phyloP scores from a whole-genome alignment of 2,888 invertebrate species.

The Ophion slaviceki region DNA sequence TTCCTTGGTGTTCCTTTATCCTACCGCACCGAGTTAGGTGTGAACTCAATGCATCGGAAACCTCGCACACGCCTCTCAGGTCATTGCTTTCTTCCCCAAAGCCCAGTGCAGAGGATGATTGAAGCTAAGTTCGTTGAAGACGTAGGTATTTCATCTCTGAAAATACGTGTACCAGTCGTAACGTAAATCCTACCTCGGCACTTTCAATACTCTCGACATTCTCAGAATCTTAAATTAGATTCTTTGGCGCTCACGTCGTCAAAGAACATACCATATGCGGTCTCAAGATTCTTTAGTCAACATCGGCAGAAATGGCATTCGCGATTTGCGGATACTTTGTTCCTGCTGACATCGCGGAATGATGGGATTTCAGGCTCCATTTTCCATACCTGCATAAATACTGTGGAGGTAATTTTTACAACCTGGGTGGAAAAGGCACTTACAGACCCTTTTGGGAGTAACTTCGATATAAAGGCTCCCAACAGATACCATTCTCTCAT shows the following conservation, averaged over 20 bases:
- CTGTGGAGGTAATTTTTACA: background rate
- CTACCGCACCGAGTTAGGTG: conserved; percentile 20
- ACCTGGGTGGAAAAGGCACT: background rate
- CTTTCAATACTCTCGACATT: background rate
- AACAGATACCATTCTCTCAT: background rate
- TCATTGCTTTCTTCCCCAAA: background rate
- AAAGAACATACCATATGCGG: background rate
- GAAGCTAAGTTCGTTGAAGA: conserved; percentile 12
- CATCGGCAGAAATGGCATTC: too few species aligned
- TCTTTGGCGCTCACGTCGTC: background rate
- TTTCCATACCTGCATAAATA: background rate
- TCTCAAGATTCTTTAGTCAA: background rate
- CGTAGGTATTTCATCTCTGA: background rate
- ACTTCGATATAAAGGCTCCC: background rate
- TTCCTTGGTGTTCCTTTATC: conserved; percentile 12
- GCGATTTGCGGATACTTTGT: background rate
- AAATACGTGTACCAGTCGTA: background rate
- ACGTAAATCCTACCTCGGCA: background rate
- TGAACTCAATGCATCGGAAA: background rate
- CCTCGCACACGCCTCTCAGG: background rate
- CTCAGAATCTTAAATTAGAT: conserved; percentile 7
- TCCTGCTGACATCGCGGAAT: background rate
- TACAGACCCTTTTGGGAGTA: background rate
- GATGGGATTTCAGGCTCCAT: background rate
- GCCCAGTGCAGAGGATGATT: conserved; percentile 5